Evolutionary conservation across 2,888 invertebrate genomes (phyloP), one percentile per base, ranked within the genome.

Genomic region (Seira ritae): DNA sequence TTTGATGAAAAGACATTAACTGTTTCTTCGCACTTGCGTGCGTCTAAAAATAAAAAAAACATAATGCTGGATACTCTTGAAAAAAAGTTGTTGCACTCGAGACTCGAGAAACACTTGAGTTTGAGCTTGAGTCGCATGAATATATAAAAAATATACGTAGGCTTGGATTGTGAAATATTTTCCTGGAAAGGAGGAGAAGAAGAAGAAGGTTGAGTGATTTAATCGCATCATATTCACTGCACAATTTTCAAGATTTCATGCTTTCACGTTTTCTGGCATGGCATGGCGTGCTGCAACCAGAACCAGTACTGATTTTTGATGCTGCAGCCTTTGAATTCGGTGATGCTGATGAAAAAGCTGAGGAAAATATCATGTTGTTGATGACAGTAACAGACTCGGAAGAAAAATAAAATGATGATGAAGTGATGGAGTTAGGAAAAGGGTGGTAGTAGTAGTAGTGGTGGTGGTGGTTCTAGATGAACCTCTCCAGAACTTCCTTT

Each of bases 401-500:
- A 62, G 67, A 6, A 20, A 20, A 65, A 20, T 4, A 69, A 31
- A 24, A 24, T 76, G 76, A 72, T 77, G 77, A 71, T 77, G 10
- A 42, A 31, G 69, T 62, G 62, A 62, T 3, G 62, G 67, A 69
- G 69, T 69, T n/a, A 42, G 37, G 15, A n/a, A 65, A 19, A 20
- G 65, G 65, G 20, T 19, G 37, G 42, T n/a, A 42, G 60, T n/a
- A n/a, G n/a, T n/a, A 60, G 60, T 74, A 80, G 74, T 74, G 74
- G 73, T 74, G 4, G 60, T 60, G 60, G 60, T 60, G 12, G 60
- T 15, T n/a, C 17, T 15, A 62, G 82, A 72, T 82, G 77, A 82
- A 77, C 73, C 82, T 82, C 77, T 77, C 75, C n/a, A n/a, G n/a
- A n/a, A 80, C 70, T 74, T 74, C 8, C 31, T 31, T 31, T 70